phyloP scores from a whole-genome alignment of 1,140 invertebrate species.

The Homarus americanus region DNA sequence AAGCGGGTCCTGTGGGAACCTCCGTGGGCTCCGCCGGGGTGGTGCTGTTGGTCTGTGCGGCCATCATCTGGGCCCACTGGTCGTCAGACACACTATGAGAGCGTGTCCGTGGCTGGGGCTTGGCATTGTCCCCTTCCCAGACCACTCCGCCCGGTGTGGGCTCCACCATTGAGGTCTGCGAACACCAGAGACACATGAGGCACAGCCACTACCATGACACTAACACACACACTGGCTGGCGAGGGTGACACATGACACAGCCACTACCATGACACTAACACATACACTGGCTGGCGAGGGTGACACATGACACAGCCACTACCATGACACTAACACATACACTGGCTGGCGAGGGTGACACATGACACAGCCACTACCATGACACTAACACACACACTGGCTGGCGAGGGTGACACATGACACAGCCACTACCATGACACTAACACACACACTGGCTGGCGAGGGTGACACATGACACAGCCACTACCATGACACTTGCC shows the following conservation, averaged over 20 bases:
- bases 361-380: too few species aligned
- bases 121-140: conserved; percentile 44
- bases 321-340: too few species aligned
- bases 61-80: conserved; percentile 71
- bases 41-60: conserved; percentile 29
- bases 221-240: background rate
- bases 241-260: background rate
- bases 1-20: conserved; percentile 24
- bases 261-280: background rate
- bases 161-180: conserved; percentile 69
- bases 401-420: too few species aligned
- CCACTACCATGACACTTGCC: too few species aligned
- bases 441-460: too few species aligned
- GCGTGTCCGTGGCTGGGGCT: conserved; percentile 57
- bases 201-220: conserved; percentile 34
- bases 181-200: conserved; percentile 45
- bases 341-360: background rate
- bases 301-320: too few species aligned
- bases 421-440: too few species aligned
- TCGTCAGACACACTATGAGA: conserved; percentile 74
- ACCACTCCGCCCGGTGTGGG: conserved; percentile 35
- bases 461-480: too few species aligned
- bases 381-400: too few species aligned
- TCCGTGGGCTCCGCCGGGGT: conserved; percentile 15
- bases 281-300: too few species aligned